Conservation (phyloP, 2,888 invertebrate species). For the Diarsia rubi region DNA sequence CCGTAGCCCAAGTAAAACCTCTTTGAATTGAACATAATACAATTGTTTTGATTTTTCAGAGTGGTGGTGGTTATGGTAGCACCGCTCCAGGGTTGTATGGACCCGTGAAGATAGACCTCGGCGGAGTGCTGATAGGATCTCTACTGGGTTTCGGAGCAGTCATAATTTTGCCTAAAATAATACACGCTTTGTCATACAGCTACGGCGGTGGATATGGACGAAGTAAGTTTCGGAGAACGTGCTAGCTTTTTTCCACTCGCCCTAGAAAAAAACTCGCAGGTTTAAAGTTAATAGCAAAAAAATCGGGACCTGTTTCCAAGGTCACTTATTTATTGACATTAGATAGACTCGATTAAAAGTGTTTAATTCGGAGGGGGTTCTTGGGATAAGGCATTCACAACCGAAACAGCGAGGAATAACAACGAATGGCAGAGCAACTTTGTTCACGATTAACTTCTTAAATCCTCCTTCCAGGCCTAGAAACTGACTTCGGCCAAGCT, state of each 20-base stretch:
- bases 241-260: background rate
- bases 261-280: background rate
- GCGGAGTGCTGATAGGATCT: conserved; percentile 95
- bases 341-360: background rate
- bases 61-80: conserved; percentile 83
- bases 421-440: background rate
- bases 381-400: background rate
- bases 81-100: conserved; percentile 92
- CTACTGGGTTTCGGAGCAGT: conserved; percentile 95
- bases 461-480: conserved; percentile 86
- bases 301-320: background rate
- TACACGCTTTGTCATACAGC: conserved; percentile 93
- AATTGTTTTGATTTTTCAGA: conserved; percentile 71
- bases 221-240: conserved; percentile 89
- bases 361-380: background rate
- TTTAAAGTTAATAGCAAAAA: background rate
- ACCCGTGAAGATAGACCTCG: conserved; percentile 95
- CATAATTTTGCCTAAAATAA: conserved; percentile 94
- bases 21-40: background rate
- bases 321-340: background rate
- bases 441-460: background rate
- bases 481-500: conserved; percentile 90
- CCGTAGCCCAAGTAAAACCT: background rate
- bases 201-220: conserved; percentile 93
- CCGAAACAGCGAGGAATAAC: background rate